Conservation (phyloP, 2,113 vertebrate species). For the Tragelaphus strepsiceros region DNA sequence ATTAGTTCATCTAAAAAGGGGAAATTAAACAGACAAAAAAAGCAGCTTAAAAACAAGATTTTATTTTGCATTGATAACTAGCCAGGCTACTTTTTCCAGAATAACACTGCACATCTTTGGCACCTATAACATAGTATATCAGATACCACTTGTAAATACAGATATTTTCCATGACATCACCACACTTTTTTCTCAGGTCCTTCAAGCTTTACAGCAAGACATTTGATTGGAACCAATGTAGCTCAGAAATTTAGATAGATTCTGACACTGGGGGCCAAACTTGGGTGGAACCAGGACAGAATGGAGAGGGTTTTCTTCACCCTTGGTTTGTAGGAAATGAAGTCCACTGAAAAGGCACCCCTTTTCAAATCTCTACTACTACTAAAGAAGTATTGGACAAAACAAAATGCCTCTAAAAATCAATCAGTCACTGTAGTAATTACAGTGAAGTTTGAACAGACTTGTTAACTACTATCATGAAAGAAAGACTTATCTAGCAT, state of each 20-base stretch:
- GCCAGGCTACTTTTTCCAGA: not conserved
- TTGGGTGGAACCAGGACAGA: not conserved
- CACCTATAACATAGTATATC: not conserved
- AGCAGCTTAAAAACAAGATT: not conserved
- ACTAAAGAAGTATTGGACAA: not conserved
- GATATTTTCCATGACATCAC: not conserved
- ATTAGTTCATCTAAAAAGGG: not conserved
- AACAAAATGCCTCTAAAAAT: not conserved
- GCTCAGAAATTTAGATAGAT: not conserved
- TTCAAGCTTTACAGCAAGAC: not conserved
- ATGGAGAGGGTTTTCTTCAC: rapidly evolving
- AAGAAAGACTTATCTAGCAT: not conserved
- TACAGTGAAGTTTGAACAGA: not conserved
- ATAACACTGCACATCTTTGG: not conserved
- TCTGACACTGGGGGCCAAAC: not conserved
- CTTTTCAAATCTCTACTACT: not conserved
- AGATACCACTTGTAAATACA: not conserved
- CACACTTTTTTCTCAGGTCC: not conserved
- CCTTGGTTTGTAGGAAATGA: not conserved
- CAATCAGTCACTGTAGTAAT: not conserved
- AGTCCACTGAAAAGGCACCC: not conserved
- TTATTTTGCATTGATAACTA: not conserved
- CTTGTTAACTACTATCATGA: not conserved
- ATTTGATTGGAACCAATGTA: not conserved
- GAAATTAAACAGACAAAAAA: not conserved